Percentiles rank a stretch among this genome's conserved stretches.
phyloP scores from a whole-genome alignment of 2,888 invertebrate species.

The Steromphala cineraria region DNA sequence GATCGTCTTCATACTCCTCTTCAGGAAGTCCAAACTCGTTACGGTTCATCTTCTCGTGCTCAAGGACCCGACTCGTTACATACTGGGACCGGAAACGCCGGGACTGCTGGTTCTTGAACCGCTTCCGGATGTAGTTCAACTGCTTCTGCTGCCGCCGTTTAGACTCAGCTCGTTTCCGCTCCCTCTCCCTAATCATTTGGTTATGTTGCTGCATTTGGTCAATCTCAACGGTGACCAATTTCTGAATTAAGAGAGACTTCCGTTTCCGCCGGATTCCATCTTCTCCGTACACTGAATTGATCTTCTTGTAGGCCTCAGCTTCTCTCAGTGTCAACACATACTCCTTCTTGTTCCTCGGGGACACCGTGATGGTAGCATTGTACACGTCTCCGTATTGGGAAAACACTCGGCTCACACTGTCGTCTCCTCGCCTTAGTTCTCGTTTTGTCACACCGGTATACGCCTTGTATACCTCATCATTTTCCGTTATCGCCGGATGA shows the following conservation, averaged over 20 bases:
- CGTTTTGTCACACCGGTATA: conserved; percentile 41
- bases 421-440: conserved; percentile 29
- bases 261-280: conserved; percentile 39
- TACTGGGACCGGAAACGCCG: conserved; percentile 65
- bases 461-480: conserved; percentile 43
- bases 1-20: conserved; percentile 30
- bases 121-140: conserved; percentile 47
- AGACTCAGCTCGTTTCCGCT: conserved; percentile 33
- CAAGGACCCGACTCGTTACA: conserved; percentile 62
- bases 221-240: conserved; percentile 50
- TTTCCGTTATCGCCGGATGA: conserved; percentile 41
- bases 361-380: conserved; percentile 26
- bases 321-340: conserved; percentile 51
- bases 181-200: conserved; percentile 40
- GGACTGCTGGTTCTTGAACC: conserved; percentile 57
- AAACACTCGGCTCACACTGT: conserved; percentile 19
- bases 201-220: conserved; percentile 35
- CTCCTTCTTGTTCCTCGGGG: conserved; percentile 39
- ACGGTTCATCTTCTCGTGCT: conserved; percentile 55
- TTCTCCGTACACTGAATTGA: conserved; percentile 55
- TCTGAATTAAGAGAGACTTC: conserved; percentile 55
- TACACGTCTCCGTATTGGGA: conserved; percentile 23
- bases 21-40: conserved; percentile 64
- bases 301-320: conserved; percentile 51
- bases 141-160: conserved; percentile 38